Evolutionary conservation across 2,797 vertebrate genomes (phyloP), one percentile per base, ranked within the genome.

Genomic region (Gymnodraco acuticeps): DNA sequence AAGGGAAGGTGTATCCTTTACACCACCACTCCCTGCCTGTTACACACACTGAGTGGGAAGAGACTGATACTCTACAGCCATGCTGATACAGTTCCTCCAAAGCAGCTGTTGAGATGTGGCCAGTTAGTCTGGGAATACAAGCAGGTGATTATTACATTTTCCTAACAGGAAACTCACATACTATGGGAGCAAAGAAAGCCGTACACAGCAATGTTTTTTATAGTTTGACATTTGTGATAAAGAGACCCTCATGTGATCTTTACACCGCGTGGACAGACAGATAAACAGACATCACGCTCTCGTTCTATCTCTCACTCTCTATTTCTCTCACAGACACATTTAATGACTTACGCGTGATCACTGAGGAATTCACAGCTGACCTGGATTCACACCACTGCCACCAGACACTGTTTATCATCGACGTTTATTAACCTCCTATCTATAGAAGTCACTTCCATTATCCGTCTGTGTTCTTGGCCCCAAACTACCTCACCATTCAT

Each of bases 1-100:
- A 89, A 77, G 77, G 88, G 92, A 91, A 89, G 88, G 73, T 85
- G 88, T 90, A 89, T 91, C 83, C 63, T 82, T 89, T 90, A 86
- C 90, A 87, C 67, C 61, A 56, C 81, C 80, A 79, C 87, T 10
- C 77, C 82, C 75, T 27, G 61, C 17, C 52, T 77, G 65, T 67
- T 84, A 52, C 78, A 75, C 54, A 63, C 68, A 45, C 83, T 46
- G 42, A 74, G 75, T 48, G 51, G 53, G 62, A 77, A 75, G 77
- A 60, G 72, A 59, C 16, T 27, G 75, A 84, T 52, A 53, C 70
- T 48, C 54, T 61, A 52, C 64, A 41, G 78, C 63, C 1, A 0
- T 33, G 10, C 47, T 20, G 67, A 83, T 72, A 17, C 48, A 42
- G 63, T 12, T 38, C 61, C 61, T 66, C 64, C 50, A 13, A 47